phyloP scores from a whole-genome alignment of 2,113 vertebrate species.

The Butorides virescens region DNA sequence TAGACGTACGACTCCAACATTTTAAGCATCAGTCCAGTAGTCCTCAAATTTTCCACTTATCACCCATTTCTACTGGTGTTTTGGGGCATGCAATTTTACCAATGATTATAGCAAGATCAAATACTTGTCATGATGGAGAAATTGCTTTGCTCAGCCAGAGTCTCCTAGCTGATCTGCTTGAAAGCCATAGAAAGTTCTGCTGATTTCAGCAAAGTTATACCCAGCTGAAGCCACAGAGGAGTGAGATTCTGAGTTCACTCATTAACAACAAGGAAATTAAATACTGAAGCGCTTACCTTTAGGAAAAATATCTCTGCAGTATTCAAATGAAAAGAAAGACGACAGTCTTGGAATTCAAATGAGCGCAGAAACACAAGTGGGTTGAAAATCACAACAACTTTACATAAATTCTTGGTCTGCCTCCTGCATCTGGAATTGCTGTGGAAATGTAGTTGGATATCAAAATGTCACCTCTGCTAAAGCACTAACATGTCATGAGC shows the following conservation, averaged over 20 bases:
- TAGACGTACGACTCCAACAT: background rate
- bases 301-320: background rate
- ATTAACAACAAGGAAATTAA: background rate
- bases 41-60: background rate
- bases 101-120: background rate
- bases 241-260: background rate
- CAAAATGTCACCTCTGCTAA: background rate
- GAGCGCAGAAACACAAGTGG: background rate
- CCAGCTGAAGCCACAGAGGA: background rate
- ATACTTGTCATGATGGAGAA: background rate
- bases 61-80: background rate
- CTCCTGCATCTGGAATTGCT: background rate
- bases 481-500: background rate
- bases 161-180: background rate
- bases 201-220: background rate
- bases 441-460: background rate
- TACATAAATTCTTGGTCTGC: background rate
- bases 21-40: background rate
- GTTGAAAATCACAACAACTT: background rate
- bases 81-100: background rate
- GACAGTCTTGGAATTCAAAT: background rate
- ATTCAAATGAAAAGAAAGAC: background rate
- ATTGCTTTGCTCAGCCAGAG: background rate
- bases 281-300: background rate
- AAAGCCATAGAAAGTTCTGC: background rate